Conservation (phyloP, 2,888 invertebrate species). For the Halictus ligatus region DNA sequence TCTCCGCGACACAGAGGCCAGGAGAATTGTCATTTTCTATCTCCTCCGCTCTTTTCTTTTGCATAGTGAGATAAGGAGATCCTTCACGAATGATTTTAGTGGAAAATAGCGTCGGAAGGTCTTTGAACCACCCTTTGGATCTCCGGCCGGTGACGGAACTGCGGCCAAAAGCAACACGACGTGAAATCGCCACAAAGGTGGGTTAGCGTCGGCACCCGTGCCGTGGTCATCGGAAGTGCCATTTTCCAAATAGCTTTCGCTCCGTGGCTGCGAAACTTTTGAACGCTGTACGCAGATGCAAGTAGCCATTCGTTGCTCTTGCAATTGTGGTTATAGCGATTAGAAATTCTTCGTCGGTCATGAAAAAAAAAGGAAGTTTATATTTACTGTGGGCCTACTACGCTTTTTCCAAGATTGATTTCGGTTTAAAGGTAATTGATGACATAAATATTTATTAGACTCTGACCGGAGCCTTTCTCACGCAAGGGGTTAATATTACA, state of each 20-base stretch:
- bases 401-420: no score
- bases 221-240: conserved; percentile 49
- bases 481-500: no score
- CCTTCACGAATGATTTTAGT: conserved; percentile 69
- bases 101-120: conserved; percentile 65
- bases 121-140: conserved; percentile 66
- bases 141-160: conserved; percentile 47
- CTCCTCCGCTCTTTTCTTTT: conserved; percentile 48
- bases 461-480: no score
- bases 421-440: no score
- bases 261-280: not conserved
- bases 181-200: conserved; percentile 65
- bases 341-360: no score
- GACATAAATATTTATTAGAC: no score
- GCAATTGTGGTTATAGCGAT: no score
- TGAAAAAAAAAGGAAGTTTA: no score
- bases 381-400: no score
- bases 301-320: no score
- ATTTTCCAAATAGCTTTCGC: conserved; percentile 55
- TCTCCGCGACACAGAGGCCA: conserved; percentile 34
- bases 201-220: conserved; percentile 33
- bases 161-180: conserved; percentile 51
- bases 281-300: no score
- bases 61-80: conserved; percentile 71
- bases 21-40: conserved; percentile 66